Conservation (phyloP, 2,888 invertebrate genomes). For the Leucophora obtusa region DNA sequence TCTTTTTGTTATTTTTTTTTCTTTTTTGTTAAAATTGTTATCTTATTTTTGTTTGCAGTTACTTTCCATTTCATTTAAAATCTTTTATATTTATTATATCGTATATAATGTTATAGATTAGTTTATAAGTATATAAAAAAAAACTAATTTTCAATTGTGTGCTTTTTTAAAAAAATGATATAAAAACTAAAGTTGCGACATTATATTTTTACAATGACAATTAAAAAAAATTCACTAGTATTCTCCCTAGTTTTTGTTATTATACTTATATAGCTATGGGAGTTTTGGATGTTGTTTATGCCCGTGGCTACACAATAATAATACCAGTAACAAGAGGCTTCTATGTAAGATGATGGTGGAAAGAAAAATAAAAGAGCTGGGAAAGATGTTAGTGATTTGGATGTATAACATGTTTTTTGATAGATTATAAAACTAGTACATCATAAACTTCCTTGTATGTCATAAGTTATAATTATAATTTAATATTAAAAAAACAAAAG, state of each 20-base stretch:
- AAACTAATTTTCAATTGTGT: background rate
- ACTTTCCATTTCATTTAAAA: conserved; percentile 56
- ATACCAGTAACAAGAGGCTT: background rate
- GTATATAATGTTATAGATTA: background rate
- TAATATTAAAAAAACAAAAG: conserved; percentile 38
- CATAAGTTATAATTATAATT: conserved; percentile 26
- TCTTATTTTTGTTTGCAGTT: background rate
- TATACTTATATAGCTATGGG: background rate
- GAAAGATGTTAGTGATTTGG: background rate
- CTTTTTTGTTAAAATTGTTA: background rate
- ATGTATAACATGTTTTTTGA: conserved; percentile 1
- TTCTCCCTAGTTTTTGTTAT: background rate
- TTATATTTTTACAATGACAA: conserved; percentile 39
- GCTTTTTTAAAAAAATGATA: background rate
- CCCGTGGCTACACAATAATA: background rate
- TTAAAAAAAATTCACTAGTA: conserved; percentile 30
- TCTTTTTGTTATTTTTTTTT: background rate
- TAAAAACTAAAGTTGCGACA: conserved; percentile 23
- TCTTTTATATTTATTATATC: conserved; percentile 4
- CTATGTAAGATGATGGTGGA: background rate
- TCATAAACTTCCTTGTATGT: conserved; percentile 61
- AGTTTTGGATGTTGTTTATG: background rate
- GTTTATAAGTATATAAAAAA: background rate
- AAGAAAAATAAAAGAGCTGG: background rate
- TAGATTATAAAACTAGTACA: conserved; percentile 55